phyloP scores from a whole-genome alignment of 2,113 vertebrate species.

The Irena cyanogastra region DNA sequence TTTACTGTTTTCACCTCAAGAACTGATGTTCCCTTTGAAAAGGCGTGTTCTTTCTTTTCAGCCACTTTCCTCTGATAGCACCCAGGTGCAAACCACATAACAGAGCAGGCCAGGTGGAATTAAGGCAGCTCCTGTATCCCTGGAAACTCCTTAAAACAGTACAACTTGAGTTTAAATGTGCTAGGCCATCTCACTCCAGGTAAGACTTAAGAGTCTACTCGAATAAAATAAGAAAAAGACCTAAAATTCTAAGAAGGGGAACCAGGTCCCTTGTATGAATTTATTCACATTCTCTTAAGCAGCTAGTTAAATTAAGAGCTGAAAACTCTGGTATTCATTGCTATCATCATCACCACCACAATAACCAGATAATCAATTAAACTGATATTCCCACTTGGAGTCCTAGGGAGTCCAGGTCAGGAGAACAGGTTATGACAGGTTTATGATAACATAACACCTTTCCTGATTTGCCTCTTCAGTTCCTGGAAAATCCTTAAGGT shows the following conservation, averaged over 20 bases:
- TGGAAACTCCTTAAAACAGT: not conserved
- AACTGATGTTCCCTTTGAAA: not conserved
- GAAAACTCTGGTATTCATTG: not conserved
- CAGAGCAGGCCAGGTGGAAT: not conserved
- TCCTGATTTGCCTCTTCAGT: not conserved
- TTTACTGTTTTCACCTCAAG: conserved; percentile 5
- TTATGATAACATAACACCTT: not conserved
- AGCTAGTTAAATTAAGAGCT: not conserved
- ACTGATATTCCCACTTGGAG: not conserved
- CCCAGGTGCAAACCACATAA: not conserved
- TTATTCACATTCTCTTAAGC: not conserved
- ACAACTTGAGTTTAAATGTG: not conserved
- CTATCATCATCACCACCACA: not conserved
- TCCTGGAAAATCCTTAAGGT: not conserved
- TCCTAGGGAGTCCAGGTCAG: not conserved
- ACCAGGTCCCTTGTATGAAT: not conserved
- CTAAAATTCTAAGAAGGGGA: not conserved
- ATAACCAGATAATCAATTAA: not conserved
- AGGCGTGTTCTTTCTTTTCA: not conserved
- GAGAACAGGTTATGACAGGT: not conserved
- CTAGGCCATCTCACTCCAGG: not conserved
- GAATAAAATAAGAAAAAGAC: not conserved
- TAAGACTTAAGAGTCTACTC: not conserved
- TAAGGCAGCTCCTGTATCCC: not conserved
- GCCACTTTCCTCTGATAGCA: not conserved